phyloP scores from a whole-genome alignment of 2,113 vertebrate genomes.

The Cheirogaleus medius region DNA sequence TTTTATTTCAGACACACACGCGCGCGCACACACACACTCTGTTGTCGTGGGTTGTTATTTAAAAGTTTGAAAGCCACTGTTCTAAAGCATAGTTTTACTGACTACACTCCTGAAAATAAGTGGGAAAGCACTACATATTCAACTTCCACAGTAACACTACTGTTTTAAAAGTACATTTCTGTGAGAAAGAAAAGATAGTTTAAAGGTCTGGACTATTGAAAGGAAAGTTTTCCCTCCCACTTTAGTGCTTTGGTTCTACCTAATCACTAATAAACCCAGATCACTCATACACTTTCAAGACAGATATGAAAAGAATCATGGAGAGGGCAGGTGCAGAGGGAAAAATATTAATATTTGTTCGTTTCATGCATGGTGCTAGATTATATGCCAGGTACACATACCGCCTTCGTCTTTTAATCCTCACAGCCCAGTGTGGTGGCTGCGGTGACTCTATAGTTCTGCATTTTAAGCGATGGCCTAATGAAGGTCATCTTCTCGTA shows the following conservation, averaged over 20 bases:
- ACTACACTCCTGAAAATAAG: neutral
- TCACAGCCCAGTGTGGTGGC: neutral
- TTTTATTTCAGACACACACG: neutral
- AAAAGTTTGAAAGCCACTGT: neutral
- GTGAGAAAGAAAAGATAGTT: neutral
- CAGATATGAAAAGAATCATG: neutral
- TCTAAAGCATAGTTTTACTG: neutral
- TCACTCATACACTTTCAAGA: neutral
- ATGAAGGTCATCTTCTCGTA: neutral
- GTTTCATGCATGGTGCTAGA: neutral
- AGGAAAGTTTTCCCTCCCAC: neutral
- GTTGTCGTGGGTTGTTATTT: neutral
- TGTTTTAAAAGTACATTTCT: neutral
- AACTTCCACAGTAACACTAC: neutral
- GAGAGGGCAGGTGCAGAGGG: neutral
- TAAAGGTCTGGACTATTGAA: neutral
- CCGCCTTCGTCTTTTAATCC: neutral
- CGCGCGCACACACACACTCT: neutral
- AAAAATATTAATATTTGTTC: neutral
- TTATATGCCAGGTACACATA: neutral
- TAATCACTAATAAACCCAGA: neutral
- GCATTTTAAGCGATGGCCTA: neutral
- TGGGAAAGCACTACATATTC: neutral
- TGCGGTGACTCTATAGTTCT: neutral
- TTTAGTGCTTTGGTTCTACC: neutral